Evolutionary conservation across 2,888 invertebrate species (phyloP).

Genomic region (Nephrotoma flavescens): DNA sequence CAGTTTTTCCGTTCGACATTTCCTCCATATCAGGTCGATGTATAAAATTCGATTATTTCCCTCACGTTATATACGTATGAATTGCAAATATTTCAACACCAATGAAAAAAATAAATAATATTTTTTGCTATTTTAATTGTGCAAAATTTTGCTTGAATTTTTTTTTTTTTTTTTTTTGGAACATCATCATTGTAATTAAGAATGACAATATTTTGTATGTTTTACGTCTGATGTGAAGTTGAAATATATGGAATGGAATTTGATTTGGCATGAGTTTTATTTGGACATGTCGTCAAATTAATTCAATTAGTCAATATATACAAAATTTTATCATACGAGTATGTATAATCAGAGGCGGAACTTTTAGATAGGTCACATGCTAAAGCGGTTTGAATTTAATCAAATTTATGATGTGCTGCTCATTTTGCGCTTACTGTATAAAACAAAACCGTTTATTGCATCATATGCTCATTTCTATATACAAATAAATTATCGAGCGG

Average conservation of each 20-base stretch:
- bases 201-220: neutral
- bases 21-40: neutral
- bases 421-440: too few relatives aligned
- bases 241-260: neutral
- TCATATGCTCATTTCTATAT: neutral
- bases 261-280: neutral
- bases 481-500: neutral
- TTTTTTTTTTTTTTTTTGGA: neutral
- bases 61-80: neutral
- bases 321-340: neutral
- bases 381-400: neutral
- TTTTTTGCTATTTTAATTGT: neutral
- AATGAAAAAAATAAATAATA: neutral
- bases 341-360: neutral
- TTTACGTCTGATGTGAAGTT: neutral
- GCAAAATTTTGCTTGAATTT: neutral
- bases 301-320: neutral
- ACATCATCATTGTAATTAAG: neutral
- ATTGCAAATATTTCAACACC: neutral
- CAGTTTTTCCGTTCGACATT: neutral
- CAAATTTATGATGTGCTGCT: neutral
- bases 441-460: neutral
- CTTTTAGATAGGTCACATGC: neutral
- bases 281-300: neutral
- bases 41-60: too few relatives aligned